Evolutionary conservation across 2,113 vertebrate species (phyloP).

Genomic region (Illadopsis cleaveri): DNA sequence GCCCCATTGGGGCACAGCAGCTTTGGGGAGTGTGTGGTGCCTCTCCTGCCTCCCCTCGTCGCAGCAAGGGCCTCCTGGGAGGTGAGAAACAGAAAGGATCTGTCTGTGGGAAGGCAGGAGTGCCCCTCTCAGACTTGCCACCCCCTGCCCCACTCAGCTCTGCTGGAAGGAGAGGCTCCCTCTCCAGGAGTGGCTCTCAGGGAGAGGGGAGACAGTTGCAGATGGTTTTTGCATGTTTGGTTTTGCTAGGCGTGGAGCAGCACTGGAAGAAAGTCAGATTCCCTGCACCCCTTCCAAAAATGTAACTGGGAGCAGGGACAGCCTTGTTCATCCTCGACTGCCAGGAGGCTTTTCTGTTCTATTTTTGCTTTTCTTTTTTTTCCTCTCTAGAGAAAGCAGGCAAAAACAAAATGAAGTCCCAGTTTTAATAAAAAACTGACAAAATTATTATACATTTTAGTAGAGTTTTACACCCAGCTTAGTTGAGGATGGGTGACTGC

Average conservation of each 20-base stretch:
- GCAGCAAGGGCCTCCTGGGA: background rate
- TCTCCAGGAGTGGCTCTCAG: background rate
- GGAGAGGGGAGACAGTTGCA: background rate
- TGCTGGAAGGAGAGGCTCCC: background rate
- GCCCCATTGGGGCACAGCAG: rapidly evolving
- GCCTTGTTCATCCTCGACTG: background rate
- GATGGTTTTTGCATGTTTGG: background rate
- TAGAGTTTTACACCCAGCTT: background rate
- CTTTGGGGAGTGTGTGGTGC: background rate
- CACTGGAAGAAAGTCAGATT: background rate
- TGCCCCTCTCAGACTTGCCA: background rate
- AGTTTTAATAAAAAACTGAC: background rate
- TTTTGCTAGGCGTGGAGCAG: background rate
- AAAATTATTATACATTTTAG: background rate
- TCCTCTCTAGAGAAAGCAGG: background rate
- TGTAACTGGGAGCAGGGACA: background rate
- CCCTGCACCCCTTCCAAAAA: background rate
- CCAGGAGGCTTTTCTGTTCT: slow-evolving; percentile 3
- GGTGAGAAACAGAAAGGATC: background rate
- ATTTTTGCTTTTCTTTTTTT: background rate
- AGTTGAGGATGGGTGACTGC: background rate
- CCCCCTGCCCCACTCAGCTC: background rate
- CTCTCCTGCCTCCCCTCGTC: background rate
- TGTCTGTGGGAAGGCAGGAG: background rate
- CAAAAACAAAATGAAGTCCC: background rate